Conservation (phyloP, 1,140 invertebrate species). For the Aphaenogaster floridana region DNA sequence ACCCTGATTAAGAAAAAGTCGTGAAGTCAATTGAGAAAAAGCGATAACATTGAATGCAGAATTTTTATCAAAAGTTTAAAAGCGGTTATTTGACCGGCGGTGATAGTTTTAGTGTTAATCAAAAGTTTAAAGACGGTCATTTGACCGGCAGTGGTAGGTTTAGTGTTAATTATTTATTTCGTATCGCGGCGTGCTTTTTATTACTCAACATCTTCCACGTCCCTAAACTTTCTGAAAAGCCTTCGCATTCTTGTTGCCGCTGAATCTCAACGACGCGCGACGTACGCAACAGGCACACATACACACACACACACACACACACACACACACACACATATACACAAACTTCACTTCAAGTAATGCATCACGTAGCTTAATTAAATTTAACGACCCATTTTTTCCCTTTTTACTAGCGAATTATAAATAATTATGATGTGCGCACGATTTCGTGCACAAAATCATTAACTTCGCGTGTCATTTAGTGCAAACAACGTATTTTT, state of each 20-base stretch:
- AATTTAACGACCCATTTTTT: constrained; percentile 31
- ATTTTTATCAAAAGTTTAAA: too few species aligned
- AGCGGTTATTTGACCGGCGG: too few species aligned
- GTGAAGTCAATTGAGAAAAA: too few species aligned
- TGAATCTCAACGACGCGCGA: constrained; percentile 45
- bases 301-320: not conserved
- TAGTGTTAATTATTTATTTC: constrained; percentile 26
- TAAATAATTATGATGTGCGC: constrained; percentile 20
- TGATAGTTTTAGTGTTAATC: too few species aligned
- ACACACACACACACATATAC: not conserved
- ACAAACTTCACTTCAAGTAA: constrained; percentile 9
- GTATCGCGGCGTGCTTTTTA: constrained; percentile 27
- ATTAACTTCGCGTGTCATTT: not conserved
- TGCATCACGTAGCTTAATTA: constrained; percentile 31
- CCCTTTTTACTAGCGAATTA: not conserved
- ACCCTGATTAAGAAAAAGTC: too few species aligned
- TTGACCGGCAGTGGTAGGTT: too few species aligned
- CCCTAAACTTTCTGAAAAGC: constrained; percentile 43
- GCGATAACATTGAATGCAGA: too few species aligned
- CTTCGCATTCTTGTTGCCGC: not conserved
- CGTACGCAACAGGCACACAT: not conserved
- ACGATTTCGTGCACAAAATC: not conserved
- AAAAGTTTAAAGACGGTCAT: too few species aligned
- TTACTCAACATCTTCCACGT: constrained; percentile 37
- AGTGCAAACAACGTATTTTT: not conserved